phyloP scores from a whole-genome alignment of 2,113 vertebrate species.

The Gobio gobio region DNA sequence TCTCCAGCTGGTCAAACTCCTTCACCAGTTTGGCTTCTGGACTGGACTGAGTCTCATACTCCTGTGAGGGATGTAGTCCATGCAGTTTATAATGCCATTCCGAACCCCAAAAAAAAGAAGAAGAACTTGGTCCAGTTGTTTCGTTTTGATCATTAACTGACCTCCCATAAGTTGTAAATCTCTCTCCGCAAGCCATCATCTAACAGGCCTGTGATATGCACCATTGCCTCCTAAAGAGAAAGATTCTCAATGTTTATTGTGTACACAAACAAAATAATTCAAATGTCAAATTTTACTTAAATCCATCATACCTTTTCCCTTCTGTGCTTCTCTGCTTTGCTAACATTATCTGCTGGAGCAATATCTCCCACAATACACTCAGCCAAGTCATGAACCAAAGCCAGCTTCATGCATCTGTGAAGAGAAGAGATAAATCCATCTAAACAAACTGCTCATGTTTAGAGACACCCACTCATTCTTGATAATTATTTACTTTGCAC shows the following conservation, averaged over 20 bases:
- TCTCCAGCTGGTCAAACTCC: constrained; percentile 94
- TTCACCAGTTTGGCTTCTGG: constrained; percentile 91
- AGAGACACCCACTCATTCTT: too few species aligned
- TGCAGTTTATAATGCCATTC: background rate
- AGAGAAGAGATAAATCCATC: background rate
- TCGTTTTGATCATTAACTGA: constrained; percentile 61
- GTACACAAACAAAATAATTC: background rate
- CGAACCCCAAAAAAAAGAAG: background rate
- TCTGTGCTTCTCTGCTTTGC: constrained; percentile 93
- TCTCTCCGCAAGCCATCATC: constrained; percentile 84
- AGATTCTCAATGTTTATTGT: background rate
- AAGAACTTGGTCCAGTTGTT: background rate
- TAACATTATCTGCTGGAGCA: constrained; percentile 92
- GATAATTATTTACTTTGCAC: background rate
- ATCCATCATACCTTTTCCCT: constrained; percentile 82
- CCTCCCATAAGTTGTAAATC: constrained; percentile 92
- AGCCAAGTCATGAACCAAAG: constrained; percentile 96
- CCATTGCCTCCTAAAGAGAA: constrained; percentile 87
- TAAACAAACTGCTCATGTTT: background rate
- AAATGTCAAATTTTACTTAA: background rate
- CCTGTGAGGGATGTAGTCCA: constrained; percentile 69
- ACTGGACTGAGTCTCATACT: constrained; percentile 89
- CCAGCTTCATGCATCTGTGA: constrained; percentile 89
- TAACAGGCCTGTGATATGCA: constrained; percentile 81
- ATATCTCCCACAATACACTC: constrained; percentile 99